Percentiles rank a stretch among this genome's conserved stretches.
Conservation (phyloP, 2,888 invertebrate genomes). For the Enchytraeus crypticus region DNA sequence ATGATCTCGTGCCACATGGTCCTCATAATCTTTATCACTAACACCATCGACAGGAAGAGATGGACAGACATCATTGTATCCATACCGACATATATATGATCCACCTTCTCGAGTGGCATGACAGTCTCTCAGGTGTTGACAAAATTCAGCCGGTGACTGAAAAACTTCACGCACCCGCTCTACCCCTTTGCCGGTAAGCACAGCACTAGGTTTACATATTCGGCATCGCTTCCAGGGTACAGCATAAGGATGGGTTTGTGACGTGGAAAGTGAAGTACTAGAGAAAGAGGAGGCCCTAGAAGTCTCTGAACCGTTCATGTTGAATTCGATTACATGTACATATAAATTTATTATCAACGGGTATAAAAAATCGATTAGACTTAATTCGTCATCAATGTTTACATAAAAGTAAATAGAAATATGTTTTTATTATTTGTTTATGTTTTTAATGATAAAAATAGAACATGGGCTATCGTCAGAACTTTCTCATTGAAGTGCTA, state of each 20-base stretch:
- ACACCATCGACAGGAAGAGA: constrained; percentile 81
- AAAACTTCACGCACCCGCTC: constrained; percentile 24
- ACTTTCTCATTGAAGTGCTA: too few relatives aligned
- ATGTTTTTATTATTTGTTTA: too few relatives aligned
- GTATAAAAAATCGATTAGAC: too few relatives aligned
- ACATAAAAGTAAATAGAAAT: too few relatives aligned
- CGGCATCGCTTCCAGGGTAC: constrained; percentile 19
- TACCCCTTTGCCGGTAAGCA: not conserved
- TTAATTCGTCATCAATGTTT: too few relatives aligned
- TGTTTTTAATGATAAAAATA: too few relatives aligned
- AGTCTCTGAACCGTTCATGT: too few relatives aligned
- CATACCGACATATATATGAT: constrained; percentile 77
- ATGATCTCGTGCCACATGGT: constrained; percentile 66
- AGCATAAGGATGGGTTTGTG: not conserved
- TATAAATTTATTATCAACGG: too few relatives aligned
- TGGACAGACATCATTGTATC: constrained; percentile 74
- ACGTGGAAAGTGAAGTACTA: not conserved
- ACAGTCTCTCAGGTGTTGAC: constrained; percentile 66
- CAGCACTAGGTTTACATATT: constrained; percentile 1
- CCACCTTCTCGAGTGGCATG: constrained; percentile 79
- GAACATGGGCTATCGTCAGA: too few relatives aligned
- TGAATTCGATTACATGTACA: too few relatives aligned
- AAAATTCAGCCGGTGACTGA: constrained; percentile 48
- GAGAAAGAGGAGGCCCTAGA: too few relatives aligned
- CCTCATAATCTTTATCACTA: constrained; percentile 75